Evolutionary conservation across 2,888 invertebrate species (phyloP), one percentile per base, ranked within the genome.

Genomic region (Noctuana brunneofusca): DNA sequence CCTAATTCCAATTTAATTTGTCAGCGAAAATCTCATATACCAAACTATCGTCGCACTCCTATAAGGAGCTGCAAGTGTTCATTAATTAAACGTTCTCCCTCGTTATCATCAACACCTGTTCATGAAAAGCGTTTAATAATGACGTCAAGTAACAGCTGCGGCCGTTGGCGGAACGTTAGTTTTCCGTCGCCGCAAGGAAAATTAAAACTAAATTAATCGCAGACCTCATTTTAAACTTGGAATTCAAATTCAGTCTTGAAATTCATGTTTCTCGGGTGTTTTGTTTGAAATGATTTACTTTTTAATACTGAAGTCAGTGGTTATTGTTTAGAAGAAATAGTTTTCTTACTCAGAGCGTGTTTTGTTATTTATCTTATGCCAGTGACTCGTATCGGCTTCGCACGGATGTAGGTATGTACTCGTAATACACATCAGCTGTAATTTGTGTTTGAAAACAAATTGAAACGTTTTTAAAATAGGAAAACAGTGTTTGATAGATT

Each of bases 41-140:
- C 70, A 72, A 72, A 75, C 76, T 72, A 76, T 69, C 72, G 67
- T 68, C 66, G 63, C 67, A 20, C 54, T 58, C 57, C 58, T 70
- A 68, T 67, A 69, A 68, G 63, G 67, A 69, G 66, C 73, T 72
- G 68, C 71, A 78, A 71, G 73, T 83, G 86, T 89, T 87, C 83
- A 88, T 91, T 91, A 89, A 90, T 89, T 88, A 87, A 87, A 83
- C 76, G 79, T 86, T 87, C 84, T 80, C 86, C 84, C 84, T 84
- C 79, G 85, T 91, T 88, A 89, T 87, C 83, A 89, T 87, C 86
- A 88, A 82, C 90, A 90, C 91, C 90, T 91, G 91, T 81, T 87
- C 86, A 80, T 86, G 90, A 89, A 89, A 89, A 88, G 87, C 88
- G 79, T 84, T 89, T 90, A 89, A 90, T 90, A 89, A 89, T 88